Conservation (phyloP, 1,140 invertebrate species). For the Branchinecta lindahli region DNA sequence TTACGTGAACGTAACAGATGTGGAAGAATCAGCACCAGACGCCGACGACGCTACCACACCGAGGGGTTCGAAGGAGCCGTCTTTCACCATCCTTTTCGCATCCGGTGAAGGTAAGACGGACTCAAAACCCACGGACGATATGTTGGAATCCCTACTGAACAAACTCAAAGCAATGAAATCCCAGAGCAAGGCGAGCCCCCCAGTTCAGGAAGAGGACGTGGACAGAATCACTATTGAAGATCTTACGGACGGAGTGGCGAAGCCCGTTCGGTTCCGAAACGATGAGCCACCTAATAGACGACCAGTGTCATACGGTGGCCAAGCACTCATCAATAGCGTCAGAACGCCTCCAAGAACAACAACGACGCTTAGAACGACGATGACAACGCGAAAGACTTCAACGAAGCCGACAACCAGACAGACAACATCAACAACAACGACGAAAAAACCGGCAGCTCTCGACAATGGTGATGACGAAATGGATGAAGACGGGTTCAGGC, state of each 20-base stretch:
- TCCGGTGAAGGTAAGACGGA: background rate
- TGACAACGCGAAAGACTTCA: background rate
- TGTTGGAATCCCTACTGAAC: background rate
- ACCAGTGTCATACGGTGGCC: no score
- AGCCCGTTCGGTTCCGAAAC: background rate
- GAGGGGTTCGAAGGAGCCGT: background rate
- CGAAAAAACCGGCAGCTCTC: background rate
- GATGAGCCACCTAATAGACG: no score
- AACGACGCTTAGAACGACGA: no score
- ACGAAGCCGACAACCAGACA: background rate
- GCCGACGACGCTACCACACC: background rate
- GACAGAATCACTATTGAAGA: background rate
- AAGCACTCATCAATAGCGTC: no score
- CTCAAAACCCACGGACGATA: background rate
- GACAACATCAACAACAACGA: background rate
- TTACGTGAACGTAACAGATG: background rate
- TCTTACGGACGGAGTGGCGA: background rate
- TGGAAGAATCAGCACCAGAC: background rate
- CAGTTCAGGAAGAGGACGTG: background rate
- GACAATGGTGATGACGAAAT: background rate
- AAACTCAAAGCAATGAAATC: background rate
- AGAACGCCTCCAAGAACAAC: no score
- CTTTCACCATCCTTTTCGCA: background rate
- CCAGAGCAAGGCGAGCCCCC: background rate
- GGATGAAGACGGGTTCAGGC: background rate